These are phyloP conservation scores for Benthosema pterotum DNA, from an alignment of 2,797 vertebrate genomes.

Conservation along the genomic window DNA sequence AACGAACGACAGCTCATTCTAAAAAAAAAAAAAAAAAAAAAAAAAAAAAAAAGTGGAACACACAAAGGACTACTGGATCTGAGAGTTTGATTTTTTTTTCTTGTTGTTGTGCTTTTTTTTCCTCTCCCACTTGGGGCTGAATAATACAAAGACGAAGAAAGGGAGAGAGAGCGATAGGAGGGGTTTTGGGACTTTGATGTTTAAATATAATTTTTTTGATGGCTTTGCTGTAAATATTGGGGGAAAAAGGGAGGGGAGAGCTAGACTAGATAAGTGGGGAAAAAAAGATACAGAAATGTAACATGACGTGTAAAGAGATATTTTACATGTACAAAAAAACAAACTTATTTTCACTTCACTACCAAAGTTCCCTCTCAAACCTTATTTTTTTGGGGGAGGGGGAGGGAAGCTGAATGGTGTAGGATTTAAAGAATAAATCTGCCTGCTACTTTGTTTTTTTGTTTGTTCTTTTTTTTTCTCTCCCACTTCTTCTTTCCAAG, in stretches of 20 bases:
- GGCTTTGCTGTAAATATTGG: slow-evolving; percentile 95
- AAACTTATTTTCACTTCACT: slow-evolving; percentile 70
- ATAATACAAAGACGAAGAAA: slow-evolving; percentile 50
- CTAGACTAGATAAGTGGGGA: slow-evolving; percentile 79
- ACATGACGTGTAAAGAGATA: slow-evolving; percentile 68
- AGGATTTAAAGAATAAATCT: slow-evolving; percentile 61
- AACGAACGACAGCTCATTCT: slow-evolving; percentile 62
- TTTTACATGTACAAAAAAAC: no score
- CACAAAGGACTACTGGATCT: slow-evolving; percentile 73
- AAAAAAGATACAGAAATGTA: slow-evolving; percentile 68
- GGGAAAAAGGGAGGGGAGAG: slow-evolving; percentile 83
- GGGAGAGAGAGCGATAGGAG: no score
- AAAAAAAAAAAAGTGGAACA: no score
- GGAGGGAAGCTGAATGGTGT: slow-evolving; percentile 75
- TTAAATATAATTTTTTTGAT: slow-evolving; percentile 95
- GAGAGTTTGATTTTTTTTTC: slow-evolving; percentile 60
- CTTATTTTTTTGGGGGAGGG: slow-evolving; percentile 64
- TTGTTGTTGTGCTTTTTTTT: no score
- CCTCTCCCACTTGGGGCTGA: slow-evolving; percentile 43
- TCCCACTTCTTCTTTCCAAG: slow-evolving; percentile 56
- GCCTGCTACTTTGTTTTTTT: slow-evolving; percentile 65
- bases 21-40: no score
- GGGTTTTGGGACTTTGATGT: slow-evolving; percentile 89
- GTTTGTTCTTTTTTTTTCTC: no score
- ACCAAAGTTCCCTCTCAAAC: slow-evolving; percentile 73